These are phyloP conservation scores for Pogonophryne albipinna DNA, from an alignment of 2,797 vertebrate species.

Conservation along the genomic window DNA sequence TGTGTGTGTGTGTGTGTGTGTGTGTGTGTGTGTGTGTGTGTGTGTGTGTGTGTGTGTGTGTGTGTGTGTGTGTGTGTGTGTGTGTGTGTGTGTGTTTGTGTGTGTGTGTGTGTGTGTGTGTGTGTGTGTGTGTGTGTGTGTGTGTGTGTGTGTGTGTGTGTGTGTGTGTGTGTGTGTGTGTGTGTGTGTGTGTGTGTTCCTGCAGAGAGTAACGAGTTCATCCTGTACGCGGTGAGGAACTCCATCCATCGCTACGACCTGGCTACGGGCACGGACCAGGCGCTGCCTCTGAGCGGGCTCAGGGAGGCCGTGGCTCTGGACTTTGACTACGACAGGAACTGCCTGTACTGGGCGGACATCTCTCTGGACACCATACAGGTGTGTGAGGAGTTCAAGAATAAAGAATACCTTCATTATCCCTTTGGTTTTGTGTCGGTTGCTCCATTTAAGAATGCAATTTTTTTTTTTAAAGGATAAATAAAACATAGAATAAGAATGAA, in stretches of 20 bases:
- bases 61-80: background rate
- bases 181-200: slow-evolving; percentile 2
- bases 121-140: slow-evolving; percentile 1
- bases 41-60: background rate
- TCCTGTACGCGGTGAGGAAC: slow-evolving; percentile 93
- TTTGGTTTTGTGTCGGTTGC: too few relatives aligned
- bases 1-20: background rate
- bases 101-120: background rate
- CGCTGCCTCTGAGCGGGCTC: slow-evolving; percentile 90
- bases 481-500: too few relatives aligned
- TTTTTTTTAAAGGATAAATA: too few relatives aligned
- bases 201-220: slow-evolving; percentile 98
- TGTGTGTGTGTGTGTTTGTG: slow-evolving; percentile 3
- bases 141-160: background rate
- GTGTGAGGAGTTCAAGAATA: slow-evolving; percentile 3
- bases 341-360: slow-evolving; percentile 98
- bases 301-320: slow-evolving; percentile 94
- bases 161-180: background rate
- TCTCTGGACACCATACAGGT: slow-evolving; percentile 97
- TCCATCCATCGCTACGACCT: slow-evolving; percentile 97
- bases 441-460: too few relatives aligned
- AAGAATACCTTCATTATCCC: too few relatives aligned
- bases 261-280: slow-evolving; percentile 91
- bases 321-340: slow-evolving; percentile 96
- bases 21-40: background rate